Evolutionary conservation across 1,140 invertebrate species (phyloP).

Genomic region (Gryllus bimaculatus): DNA sequence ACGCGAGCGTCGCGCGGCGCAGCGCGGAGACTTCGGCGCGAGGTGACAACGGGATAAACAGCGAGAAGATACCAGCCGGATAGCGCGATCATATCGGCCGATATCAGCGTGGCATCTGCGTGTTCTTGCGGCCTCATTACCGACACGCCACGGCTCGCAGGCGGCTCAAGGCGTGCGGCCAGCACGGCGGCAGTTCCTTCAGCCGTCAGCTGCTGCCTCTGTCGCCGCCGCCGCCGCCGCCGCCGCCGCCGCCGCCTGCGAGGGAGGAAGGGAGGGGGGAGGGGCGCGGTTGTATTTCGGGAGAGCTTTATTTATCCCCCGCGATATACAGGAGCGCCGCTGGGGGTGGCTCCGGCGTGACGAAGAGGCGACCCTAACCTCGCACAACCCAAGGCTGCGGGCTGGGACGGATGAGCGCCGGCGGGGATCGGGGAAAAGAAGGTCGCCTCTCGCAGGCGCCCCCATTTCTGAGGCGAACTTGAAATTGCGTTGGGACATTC

Average conservation of each 20-base stretch:
- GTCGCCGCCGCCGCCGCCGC: no score
- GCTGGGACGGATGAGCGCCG: background rate
- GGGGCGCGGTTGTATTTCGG: background rate
- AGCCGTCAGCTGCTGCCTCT: background rate
- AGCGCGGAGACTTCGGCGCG: background rate
- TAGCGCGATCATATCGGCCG: background rate
- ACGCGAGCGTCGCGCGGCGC: no score
- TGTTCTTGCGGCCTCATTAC: background rate
- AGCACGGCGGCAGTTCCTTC: background rate
- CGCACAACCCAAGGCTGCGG: background rate
- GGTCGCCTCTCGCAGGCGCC: no score
- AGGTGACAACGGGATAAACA: background rate
- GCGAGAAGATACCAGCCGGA: background rate
- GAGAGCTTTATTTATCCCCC: constrained; percentile 1
- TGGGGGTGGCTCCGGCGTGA: background rate
- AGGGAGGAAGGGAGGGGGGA: background rate
- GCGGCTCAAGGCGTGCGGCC: no score
- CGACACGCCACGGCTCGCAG: background rate
- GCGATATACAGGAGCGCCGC: background rate
- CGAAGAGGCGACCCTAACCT: background rate
- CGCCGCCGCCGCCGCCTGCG: background rate
- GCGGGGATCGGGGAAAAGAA: no score
- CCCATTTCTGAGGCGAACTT: no score
- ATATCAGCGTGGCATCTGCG: background rate
- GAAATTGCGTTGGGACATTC: no score